Evolutionary conservation across 1,140 invertebrate species (phyloP).

Genomic region (Eulimnadia texana): DNA sequence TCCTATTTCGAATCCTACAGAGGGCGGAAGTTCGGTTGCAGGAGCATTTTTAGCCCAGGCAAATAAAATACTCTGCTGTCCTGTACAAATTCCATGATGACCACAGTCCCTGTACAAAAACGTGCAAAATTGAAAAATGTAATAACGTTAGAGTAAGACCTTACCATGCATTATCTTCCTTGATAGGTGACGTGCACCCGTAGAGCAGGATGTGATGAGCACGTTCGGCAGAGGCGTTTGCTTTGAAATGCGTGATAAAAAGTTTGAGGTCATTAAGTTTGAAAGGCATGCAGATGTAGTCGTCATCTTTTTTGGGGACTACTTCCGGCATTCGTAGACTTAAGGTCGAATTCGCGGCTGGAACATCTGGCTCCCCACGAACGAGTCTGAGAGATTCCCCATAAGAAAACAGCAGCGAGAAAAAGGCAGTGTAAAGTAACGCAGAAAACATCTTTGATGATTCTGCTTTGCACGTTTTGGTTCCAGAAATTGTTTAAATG

Average conservation of each 20-base stretch:
- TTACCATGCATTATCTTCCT: slow-evolving; percentile 24
- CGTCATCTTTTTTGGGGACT: slow-evolving; percentile 21
- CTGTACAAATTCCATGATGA: slow-evolving; percentile 28
- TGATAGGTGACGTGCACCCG: slow-evolving; percentile 35
- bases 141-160: no score
- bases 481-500: no score
- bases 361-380: not conserved
- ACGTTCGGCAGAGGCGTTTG: slow-evolving; percentile 27
- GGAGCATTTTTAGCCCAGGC: slow-evolving; percentile 50
- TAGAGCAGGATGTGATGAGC: slow-evolving; percentile 47
- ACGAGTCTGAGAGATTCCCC: not conserved
- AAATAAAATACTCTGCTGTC: slow-evolving; percentile 37
- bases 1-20: slow-evolving; percentile 41
- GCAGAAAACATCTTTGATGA: not conserved
- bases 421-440: not conserved
- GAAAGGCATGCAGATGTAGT: slow-evolving; percentile 27
- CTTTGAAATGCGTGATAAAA: slow-evolving; percentile 29
- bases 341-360: not conserved
- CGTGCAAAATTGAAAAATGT: slow-evolving; percentile 10
- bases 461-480: no score
- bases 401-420: not conserved
- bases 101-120: slow-evolving; percentile 28
- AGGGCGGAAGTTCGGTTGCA: slow-evolving; percentile 35
- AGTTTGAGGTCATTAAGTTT: slow-evolving; percentile 24
- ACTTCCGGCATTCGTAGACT: slow-evolving; percentile 1